Percentiles rank a stretch among this genome's conserved stretches.
These are phyloP conservation scores for Aphidius colemani DNA, from an alignment of 2,888 invertebrate genomes.

Conservation along the genomic window DNA sequence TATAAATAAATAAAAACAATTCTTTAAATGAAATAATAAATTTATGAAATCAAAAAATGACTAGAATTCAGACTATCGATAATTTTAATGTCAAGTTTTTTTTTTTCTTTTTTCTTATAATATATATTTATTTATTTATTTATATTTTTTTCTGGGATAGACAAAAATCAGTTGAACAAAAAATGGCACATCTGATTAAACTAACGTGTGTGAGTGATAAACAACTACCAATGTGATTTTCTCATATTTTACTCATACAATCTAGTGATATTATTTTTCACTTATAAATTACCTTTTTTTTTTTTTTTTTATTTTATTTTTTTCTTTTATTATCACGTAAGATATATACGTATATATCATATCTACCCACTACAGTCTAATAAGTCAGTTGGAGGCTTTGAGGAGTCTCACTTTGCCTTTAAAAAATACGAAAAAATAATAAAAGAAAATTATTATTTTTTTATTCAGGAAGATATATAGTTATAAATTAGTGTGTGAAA, in stretches of 20 bases:
- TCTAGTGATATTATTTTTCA: slow-evolving; percentile 31
- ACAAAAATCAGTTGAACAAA: slow-evolving; percentile 26
- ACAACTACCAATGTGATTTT: slow-evolving; percentile 26
- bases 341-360: slow-evolving; percentile 23
- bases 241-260: slow-evolving; percentile 31
- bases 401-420: slow-evolving; percentile 13
- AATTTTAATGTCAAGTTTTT: slow-evolving; percentile 10
- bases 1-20: too few species aligned
- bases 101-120: background rate
- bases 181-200: slow-evolving; percentile 34
- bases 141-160: slow-evolving; percentile 7
- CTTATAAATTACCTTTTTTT: slow-evolving; percentile 12
- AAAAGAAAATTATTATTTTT: background rate
- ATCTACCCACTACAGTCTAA: slow-evolving; percentile 23
- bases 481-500: background rate
- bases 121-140: too few species aligned
- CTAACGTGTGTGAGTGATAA: slow-evolving; percentile 26
- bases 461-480: slow-evolving; percentile 1
- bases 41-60: background rate
- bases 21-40: background rate
- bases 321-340: slow-evolving; percentile 22
- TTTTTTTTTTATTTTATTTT: slow-evolving; percentile 25
- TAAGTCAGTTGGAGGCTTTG: slow-evolving; percentile 16
- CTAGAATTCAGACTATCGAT: slow-evolving; percentile 7
- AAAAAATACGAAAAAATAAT: too few species aligned